Conservation (phyloP, 53 echinoderm and acorn worm species). For the Echinarachnius parma region DNA sequence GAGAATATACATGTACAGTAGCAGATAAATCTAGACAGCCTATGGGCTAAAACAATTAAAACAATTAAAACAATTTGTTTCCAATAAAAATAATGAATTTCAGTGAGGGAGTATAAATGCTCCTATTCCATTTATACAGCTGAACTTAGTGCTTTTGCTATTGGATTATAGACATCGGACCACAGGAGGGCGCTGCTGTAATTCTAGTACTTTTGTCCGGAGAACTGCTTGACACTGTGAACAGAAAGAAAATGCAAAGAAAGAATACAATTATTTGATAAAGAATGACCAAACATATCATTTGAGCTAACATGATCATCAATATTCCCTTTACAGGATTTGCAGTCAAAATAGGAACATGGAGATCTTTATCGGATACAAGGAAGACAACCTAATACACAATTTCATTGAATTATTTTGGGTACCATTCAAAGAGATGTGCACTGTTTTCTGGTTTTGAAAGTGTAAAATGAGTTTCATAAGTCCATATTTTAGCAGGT, state of each 20-base stretch:
- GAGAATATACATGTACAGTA: no score
- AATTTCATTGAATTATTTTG: background rate
- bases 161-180: no score
- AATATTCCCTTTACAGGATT: background rate
- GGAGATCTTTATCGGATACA: background rate
- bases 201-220: slow-evolving; percentile 49
- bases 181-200: background rate
- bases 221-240: slow-evolving; percentile 71
- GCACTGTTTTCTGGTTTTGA: no score
- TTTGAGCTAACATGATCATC: background rate
- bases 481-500: no score
- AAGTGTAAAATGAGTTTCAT: no score
- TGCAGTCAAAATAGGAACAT: background rate
- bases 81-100: no score
- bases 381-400: background rate
- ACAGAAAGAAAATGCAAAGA: slow-evolving; percentile 30
- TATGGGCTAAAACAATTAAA: no score
- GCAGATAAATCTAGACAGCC: background rate
- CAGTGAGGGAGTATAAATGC: no score
- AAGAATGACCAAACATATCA: background rate
- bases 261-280: background rate
- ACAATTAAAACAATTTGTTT: no score
- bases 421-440: background rate
- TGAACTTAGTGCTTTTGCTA: background rate
- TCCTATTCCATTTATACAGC: background rate